phyloP scores from a whole-genome alignment of 2,113 vertebrate genomes.

The Balaeniceps rex region DNA sequence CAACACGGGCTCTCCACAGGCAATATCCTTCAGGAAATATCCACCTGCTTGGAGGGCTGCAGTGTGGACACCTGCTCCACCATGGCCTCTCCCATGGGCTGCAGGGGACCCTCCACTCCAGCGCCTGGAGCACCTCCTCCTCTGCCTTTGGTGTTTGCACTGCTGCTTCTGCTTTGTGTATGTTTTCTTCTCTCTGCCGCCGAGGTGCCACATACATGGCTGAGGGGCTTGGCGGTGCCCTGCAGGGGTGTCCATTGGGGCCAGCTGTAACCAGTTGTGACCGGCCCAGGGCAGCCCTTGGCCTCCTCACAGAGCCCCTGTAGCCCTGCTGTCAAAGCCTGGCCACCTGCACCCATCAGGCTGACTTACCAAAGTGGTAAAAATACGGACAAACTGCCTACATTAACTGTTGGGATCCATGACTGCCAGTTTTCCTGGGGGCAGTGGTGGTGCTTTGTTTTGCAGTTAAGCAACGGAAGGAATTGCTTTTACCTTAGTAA shows the following conservation, averaged over 20 bases:
- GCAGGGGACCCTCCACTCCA: neutral
- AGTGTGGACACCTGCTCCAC: neutral
- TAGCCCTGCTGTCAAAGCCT: neutral
- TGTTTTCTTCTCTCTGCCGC: rapidly evolving
- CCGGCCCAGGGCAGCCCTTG: neutral
- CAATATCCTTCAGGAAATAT: neutral
- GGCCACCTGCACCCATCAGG: rapidly evolving
- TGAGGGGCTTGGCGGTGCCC: neutral
- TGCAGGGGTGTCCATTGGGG: neutral
- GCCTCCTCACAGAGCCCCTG: neutral
- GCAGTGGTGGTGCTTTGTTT: neutral
- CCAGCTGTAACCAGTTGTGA: rapidly evolving
- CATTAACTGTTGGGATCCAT: neutral
- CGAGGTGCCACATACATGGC: rapidly evolving
- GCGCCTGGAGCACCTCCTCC: neutral
- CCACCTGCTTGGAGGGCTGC: no score
- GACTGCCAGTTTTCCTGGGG: neutral
- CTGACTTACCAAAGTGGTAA: neutral
- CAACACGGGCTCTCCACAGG: rapidly evolving
- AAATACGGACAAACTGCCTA: neutral
- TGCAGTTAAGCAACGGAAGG: neutral
- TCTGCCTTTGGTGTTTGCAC: neutral
- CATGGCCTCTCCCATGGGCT: rapidly evolving
- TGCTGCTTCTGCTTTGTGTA: neutral
- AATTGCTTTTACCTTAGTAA: neutral